Evolutionary conservation across 2,113 vertebrate genomes (phyloP).

Genomic region (Hemichromis elongatus): DNA sequence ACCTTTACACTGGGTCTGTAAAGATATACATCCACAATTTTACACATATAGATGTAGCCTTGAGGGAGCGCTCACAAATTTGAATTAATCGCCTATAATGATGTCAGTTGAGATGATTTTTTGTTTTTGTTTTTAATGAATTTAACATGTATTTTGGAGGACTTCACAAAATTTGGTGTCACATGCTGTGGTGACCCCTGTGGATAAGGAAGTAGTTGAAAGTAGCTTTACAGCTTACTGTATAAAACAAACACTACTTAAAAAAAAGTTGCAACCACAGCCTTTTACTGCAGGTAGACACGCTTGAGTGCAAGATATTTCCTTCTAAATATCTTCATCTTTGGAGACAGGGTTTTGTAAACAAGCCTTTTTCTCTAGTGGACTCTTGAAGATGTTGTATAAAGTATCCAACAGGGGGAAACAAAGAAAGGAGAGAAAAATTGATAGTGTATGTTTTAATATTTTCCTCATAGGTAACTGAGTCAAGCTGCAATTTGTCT

Average conservation of each 20-base stretch:
- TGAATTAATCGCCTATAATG: not conserved
- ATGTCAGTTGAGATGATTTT: not conserved
- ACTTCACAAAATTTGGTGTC: not conserved
- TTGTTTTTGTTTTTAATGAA: not conserved
- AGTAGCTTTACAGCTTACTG: not conserved
- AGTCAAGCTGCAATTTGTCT: not conserved
- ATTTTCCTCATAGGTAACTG: not conserved
- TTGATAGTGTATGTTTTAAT: not conserved
- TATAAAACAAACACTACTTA: not conserved
- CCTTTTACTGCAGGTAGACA: not conserved
- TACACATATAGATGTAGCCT: not conserved
- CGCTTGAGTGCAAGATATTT: not conserved
- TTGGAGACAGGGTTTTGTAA: not conserved
- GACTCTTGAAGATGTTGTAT: not conserved
- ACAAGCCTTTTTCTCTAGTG: not conserved
- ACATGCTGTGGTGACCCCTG: not conserved
- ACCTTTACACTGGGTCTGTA: not conserved
- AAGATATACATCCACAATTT: not conserved
- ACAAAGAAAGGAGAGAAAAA: not conserved
- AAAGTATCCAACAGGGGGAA: not conserved
- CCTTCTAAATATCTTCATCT: not conserved
- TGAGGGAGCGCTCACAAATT: not conserved
- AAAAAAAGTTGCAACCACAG: not conserved
- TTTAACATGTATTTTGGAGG: not conserved
- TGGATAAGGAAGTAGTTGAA: not conserved